Base-by-base conservation (phyloP, 2,113 vertebrate species). In the Phasianus colchicus region DNA sequence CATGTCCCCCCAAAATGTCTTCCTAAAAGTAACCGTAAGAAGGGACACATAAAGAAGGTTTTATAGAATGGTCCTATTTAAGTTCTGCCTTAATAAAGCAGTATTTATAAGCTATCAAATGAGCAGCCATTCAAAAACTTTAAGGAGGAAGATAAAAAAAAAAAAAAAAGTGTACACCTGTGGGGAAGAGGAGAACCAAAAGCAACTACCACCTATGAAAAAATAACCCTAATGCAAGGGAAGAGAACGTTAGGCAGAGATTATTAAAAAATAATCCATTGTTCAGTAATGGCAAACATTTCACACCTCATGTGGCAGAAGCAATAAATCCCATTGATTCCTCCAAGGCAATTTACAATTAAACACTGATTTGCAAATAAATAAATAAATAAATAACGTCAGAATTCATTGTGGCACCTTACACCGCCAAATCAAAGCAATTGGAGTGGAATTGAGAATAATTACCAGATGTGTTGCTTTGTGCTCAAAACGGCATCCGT, bases 321-420 rank as follows among this genome's bases (percentile, higher is more conserved):
- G 96, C 91, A 96, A 97, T 95, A 97, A 95, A 97, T 95, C 82
- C 91, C 80, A 97, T 97, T 95, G 97, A 97, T 97, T 97, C 91
- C 82, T 96, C 75, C 27, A 86, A 97, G 93, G 90, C 95, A 96
- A 96, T 97, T 96, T 96, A 95, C 97, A 96, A 96, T 97, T 97
- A 96, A 97, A 95, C 92, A 92, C 96, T 92, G 94, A 94, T 95
- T 93, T 97, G 85, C 75, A 95, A 94, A 95, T 96, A 95, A 95
- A 94, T 91, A 96, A 92, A 96, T 91, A 94, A 91, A 96, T 89
- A 96, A 92, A 85, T 84, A 89, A 86, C 61, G 20, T 36, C 63
- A 81, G 79, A 86, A 92, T 74, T 92, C 79, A 83, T 89, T 91
- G 91, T 64, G 63, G 61, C 78, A 89, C 88, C 86, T 94, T 95